phyloP scores from a whole-genome alignment of 2,113 vertebrate genomes.

The Pachypanchax playfairii region DNA sequence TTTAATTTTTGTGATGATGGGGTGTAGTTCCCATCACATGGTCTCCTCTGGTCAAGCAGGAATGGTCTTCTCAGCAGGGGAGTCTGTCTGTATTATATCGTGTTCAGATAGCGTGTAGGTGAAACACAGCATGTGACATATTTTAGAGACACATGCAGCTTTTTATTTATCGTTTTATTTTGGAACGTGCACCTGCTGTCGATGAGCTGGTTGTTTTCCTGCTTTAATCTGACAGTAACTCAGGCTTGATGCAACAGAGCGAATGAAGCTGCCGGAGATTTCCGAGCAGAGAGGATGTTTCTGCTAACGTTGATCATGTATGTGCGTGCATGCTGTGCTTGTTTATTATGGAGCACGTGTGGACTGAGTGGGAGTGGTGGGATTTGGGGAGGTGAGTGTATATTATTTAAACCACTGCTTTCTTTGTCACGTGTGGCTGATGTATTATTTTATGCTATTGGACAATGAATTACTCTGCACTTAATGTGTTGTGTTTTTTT shows the following conservation, averaged over 20 bases:
- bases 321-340: constrained; percentile 18
- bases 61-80: constrained; percentile 4
- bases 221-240: constrained; percentile 29
- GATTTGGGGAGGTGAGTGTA: constrained; percentile 48
- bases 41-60: background rate
- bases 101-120: constrained; percentile 46
- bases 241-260: constrained; percentile 24
- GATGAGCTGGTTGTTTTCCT: constrained; percentile 5
- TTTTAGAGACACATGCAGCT: constrained; percentile 29
- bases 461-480: constrained; percentile 74
- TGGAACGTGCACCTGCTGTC: constrained; percentile 15
- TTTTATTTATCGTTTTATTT: constrained; percentile 8
- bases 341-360: constrained; percentile 4
- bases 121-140: constrained; percentile 21
- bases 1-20: background rate
- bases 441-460: constrained; percentile 61
- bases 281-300: too few species aligned
- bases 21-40: background rate
- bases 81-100: constrained; percentile 7
- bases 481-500: constrained; percentile 34
- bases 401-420: constrained; percentile 62
- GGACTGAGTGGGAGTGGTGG: constrained; percentile 7
- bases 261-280: too few species aligned
- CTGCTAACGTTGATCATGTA: too few species aligned
- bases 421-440: constrained; percentile 42